Evolutionary conservation across 2,113 vertebrate genomes (phyloP).

Genomic region (Clinocottus analis): DNA sequence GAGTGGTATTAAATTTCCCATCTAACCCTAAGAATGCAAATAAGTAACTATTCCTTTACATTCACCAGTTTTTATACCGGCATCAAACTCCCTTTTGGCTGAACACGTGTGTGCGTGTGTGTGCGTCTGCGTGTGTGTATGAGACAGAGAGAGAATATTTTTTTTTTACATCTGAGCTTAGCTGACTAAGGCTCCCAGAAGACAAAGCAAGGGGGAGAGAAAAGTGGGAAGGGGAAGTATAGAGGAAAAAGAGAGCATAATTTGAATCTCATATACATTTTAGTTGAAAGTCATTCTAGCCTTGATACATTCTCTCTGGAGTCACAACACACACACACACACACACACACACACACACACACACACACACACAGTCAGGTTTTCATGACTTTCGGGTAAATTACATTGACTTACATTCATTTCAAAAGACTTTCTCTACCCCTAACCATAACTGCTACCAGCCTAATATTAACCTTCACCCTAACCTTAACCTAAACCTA

Average conservation of each 20-base stretch:
- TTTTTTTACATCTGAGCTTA: conserved; percentile 72
- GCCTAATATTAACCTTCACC: background rate
- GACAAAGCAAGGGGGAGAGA: conserved; percentile 66
- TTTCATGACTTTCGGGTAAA: background rate
- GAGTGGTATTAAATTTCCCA: background rate
- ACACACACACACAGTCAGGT: conserved; percentile 22
- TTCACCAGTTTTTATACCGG: conserved; percentile 17
- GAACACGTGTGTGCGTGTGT: background rate
- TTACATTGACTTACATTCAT: too few species aligned
- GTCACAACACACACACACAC: conserved; percentile 66
- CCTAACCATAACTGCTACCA: background rate
- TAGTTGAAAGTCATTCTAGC: conserved; percentile 84
- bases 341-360: conserved; percentile 37
- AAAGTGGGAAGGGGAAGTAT: conserved; percentile 41
- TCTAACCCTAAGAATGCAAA: background rate
- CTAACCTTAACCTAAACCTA: background rate
- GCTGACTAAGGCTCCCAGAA: conserved; percentile 81
- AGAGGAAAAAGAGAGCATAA: conserved; percentile 76
- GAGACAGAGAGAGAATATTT: conserved; percentile 36
- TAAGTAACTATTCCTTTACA: background rate
- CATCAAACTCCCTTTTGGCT: conserved; percentile 39
- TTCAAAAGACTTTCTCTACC: too few species aligned
- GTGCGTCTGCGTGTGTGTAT: conserved; percentile 2
- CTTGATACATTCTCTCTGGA: conserved; percentile 82
- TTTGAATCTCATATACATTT: conserved; percentile 87